A percentile compares a stretch with the other conserved stretches of the same genome.
phyloP scores from a whole-genome alignment of 2,113 vertebrate species.

The Noctilio leporinus region DNA sequence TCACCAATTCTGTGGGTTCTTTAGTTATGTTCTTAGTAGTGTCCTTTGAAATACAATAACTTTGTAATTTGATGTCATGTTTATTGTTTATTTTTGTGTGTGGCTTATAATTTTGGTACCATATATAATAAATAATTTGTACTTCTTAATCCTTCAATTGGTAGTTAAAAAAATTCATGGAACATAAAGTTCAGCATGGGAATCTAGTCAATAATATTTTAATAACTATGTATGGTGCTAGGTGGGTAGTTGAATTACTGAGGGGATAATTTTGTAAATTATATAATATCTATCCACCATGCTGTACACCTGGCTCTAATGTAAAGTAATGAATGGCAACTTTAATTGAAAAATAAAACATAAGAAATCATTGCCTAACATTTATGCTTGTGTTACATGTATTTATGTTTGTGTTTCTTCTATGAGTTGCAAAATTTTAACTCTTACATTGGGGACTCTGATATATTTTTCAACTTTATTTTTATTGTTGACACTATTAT shows the following conservation, averaged over 20 bases:
- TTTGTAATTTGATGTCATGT: not conserved
- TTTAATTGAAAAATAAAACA: not conserved
- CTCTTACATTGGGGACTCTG: not conserved
- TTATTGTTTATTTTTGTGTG: not conserved
- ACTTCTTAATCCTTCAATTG: not conserved
- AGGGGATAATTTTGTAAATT: not conserved
- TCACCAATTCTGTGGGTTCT: not conserved
- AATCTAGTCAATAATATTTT: not conserved
- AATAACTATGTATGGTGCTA: not conserved
- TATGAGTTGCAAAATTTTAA: not conserved
- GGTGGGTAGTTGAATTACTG: not conserved
- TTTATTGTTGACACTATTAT: no score
- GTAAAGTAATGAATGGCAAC: not conserved
- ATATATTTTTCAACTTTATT: no score
- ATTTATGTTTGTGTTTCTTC: not conserved
- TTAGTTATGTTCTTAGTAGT: not conserved
- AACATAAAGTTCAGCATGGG: not conserved
- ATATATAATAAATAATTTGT: not conserved
- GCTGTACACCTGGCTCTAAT: not conserved
- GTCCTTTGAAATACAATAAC: not conserved
- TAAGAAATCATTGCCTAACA: not conserved
- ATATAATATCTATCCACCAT: not conserved
- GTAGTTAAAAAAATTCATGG: not conserved
- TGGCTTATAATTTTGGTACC: not conserved
- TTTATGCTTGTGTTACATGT: not conserved